phyloP scores from a whole-genome alignment of 2,113 vertebrate species.

The Gymnarchus niloticus region DNA sequence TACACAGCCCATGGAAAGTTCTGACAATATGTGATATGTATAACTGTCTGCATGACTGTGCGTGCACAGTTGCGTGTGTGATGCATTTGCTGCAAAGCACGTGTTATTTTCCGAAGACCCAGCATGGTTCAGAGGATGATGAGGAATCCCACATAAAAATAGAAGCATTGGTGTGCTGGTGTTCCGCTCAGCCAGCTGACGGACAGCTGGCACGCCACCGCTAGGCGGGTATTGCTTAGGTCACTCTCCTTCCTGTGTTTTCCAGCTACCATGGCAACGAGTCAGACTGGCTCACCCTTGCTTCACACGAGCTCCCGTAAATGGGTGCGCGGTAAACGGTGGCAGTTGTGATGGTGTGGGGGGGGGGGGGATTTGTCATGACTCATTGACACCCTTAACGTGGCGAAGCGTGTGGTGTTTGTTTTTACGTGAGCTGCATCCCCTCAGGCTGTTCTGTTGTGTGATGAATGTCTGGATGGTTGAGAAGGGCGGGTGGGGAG shows the following conservation, averaged over 20 bases:
- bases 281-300: conserved; percentile 67
- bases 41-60: background rate
- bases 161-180: background rate
- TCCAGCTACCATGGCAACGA: conserved; percentile 75
- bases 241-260: conserved; percentile 72
- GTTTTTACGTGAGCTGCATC: conserved; percentile 52
- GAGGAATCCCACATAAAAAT: background rate
- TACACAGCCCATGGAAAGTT: background rate
- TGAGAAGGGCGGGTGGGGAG: background rate
- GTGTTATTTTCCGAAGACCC: background rate
- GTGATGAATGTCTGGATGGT: conserved; percentile 1
- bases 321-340: conserved; percentile 29
- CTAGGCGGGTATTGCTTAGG: conserved; percentile 64
- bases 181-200: background rate
- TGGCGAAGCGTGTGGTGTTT: conserved; percentile 68
- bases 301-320: conserved; percentile 75
- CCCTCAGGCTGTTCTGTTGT: conserved; percentile 35
- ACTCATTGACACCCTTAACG: conserved; percentile 77
- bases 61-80: background rate
- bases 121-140: background rate
- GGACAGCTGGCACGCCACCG: background rate
- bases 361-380: conserved; percentile 67
- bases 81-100: background rate
- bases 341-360: background rate
- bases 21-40: background rate